Evolutionary conservation across 2,888 invertebrate genomes (phyloP), one percentile per base, ranked within the genome.

Genomic region (Amitus sp.): DNA sequence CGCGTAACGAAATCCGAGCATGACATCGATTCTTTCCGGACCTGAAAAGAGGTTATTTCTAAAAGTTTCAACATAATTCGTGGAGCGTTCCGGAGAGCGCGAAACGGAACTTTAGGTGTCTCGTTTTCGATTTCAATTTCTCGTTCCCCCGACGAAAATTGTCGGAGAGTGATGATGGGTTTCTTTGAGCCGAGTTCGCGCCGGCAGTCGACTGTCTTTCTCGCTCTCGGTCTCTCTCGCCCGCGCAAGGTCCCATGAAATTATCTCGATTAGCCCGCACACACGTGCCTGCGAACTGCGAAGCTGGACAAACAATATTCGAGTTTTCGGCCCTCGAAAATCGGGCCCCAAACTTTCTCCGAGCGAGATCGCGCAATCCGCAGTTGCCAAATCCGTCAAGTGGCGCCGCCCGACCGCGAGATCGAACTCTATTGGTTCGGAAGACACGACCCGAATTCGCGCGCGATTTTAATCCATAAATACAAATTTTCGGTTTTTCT

Each of bases 121-220:
- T n/a, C n/a, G n/a, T n/a, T 73, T 70, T 73, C 69, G 71, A 73
- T 73, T 74, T 72, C 73, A 73, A 74, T 74, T 74, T 72, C 73
- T 72, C 71, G 71, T 74, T 73, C 70, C 72, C 15, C 2, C 13
- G 37, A 37, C 37, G 37, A 15, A 15, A 37, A 37, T 37, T 13
- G 37, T 15, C 5, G 13, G 10, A 1, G 13, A n/a, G 67, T 63
- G 55, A 62, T 62, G 58, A 65, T 62, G 62, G 58, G 64, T 62
- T 66, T 62, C 60, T 68, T 70, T 62, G 63, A 65, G 23, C 56
- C 51, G 43, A 39, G 49, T 12, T 27, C 48, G 50, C 54, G 49
- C 47, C 51, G 34, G 27, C 56, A 43, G 53, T 59, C 53, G 58
- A 53, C 43, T 54, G 28, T 23, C 51, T 63, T 57, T 54, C 50